phyloP scores from a whole-genome alignment of 2,888 invertebrate genomes.

The Sarcophaga caerulescens region DNA sequence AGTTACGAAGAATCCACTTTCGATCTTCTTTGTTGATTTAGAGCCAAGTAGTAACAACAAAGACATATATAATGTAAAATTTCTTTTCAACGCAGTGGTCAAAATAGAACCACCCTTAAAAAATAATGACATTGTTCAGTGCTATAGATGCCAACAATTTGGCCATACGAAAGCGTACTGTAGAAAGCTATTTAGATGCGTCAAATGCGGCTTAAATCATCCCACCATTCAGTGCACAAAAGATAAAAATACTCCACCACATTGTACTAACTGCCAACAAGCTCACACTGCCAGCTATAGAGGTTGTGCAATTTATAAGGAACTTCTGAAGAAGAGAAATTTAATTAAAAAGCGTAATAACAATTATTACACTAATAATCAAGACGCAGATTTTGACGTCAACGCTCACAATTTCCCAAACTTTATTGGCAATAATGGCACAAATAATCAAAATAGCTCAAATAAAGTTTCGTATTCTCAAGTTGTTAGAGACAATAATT shows the following conservation, averaged over 20 bases:
- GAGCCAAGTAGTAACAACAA: too few relatives aligned
- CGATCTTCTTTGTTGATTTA: too few relatives aligned
- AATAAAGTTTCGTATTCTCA: slow-evolving; percentile 26
- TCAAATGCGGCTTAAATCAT: slow-evolving; percentile 15
- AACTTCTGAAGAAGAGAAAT: slow-evolving; percentile 24
- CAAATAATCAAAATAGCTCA: neutral
- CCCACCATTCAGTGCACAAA: neutral
- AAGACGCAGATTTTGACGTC: neutral
- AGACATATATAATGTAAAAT: too few relatives aligned
- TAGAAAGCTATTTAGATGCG: neutral
- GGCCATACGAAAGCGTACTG: neutral
- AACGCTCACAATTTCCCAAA: slow-evolving; percentile 24
- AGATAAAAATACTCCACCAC: neutral
- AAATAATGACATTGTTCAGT: too few relatives aligned
- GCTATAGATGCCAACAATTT: too few relatives aligned
- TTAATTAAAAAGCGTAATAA: neutral
- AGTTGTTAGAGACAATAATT: neutral
- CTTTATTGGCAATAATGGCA: slow-evolving; percentile 13
- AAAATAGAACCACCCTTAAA: too few relatives aligned
- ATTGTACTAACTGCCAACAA: neutral
- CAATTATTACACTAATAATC: neutral
- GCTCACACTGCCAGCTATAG: slow-evolving; percentile 7
- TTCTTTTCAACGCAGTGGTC: too few relatives aligned
- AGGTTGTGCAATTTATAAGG: slow-evolving; percentile 10
- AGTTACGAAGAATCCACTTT: too few relatives aligned